These are phyloP conservation scores for Lepisosteus oculatus DNA, from an alignment of 2,113 vertebrate genomes.

Conservation along the genomic window DNA sequence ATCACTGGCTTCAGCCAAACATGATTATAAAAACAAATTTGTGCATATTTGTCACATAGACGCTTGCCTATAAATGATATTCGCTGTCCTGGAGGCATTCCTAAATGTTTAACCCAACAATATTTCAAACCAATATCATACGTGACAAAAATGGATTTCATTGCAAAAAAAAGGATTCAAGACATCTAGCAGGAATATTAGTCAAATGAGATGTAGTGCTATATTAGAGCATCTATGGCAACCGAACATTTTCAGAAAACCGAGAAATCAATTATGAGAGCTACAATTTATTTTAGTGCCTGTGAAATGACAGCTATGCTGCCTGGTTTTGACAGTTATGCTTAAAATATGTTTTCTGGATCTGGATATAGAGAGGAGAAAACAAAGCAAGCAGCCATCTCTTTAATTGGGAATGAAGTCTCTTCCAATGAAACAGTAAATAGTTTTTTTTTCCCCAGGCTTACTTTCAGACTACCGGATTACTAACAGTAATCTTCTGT, in stretches of 20 bases:
- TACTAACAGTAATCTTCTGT: no score
- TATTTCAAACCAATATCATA: constrained; percentile 61
- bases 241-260: constrained; percentile 68
- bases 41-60: no score
- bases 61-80: no score
- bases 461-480: no score
- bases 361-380: constrained; percentile 18
- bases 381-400: no score
- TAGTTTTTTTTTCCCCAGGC: no score
- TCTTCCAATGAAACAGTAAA: not conserved
- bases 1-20: no score
- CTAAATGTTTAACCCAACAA: constrained; percentile 23
- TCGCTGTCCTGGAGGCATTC: constrained; percentile 15
- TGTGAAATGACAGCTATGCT: constrained; percentile 70
- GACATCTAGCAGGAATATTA: constrained; percentile 68
- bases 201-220: constrained; percentile 77
- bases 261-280: constrained; percentile 75
- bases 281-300: constrained; percentile 74
- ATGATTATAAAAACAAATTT: no score
- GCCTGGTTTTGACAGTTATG: constrained; percentile 70
- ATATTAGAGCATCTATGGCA: constrained; percentile 71
- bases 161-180: constrained; percentile 64
- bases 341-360: constrained; percentile 63
- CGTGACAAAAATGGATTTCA: constrained; percentile 63
- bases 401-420: no score